Conservation (phyloP, 1,140 invertebrate genomes). For the Papilio xuthus region DNA sequence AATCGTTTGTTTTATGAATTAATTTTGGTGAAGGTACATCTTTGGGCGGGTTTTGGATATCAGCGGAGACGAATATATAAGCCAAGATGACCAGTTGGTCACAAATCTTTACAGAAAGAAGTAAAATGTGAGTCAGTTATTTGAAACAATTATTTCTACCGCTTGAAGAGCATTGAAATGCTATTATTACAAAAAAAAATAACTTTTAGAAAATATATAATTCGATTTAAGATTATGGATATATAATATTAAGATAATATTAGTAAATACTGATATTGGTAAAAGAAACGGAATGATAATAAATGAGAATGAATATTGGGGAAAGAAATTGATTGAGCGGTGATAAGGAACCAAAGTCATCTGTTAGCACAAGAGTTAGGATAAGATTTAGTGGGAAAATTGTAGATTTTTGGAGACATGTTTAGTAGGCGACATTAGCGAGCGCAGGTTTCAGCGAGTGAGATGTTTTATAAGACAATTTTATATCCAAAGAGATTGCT, state of each 20-base stretch:
- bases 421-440: conserved; percentile 70
- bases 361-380: conserved; percentile 65
- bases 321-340: conserved; percentile 27
- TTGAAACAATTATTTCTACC: conserved; percentile 65
- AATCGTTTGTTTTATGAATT: neutral
- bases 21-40: neutral
- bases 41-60: conserved; percentile 30
- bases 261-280: conserved; percentile 44
- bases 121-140: conserved; percentile 73
- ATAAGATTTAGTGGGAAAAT: conserved; percentile 68
- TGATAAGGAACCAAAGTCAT: conserved; percentile 57
- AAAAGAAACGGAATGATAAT: conserved; percentile 25
- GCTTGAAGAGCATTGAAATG: conserved; percentile 65
- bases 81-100: conserved; percentile 16
- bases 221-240: conserved; percentile 40
- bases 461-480: conserved; percentile 72
- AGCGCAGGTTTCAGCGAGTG: conserved; percentile 63
- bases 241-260: conserved; percentile 45
- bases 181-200: conserved; percentile 59
- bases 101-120: conserved; percentile 25
- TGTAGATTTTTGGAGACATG: conserved; percentile 79
- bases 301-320: conserved; percentile 34
- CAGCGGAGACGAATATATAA: conserved; percentile 34
- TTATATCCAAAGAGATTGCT: conserved; percentile 63
- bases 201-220: conserved; percentile 73